phyloP scores from a whole-genome alignment of 2,113 vertebrate species.

The Chaetodon auriga region DNA sequence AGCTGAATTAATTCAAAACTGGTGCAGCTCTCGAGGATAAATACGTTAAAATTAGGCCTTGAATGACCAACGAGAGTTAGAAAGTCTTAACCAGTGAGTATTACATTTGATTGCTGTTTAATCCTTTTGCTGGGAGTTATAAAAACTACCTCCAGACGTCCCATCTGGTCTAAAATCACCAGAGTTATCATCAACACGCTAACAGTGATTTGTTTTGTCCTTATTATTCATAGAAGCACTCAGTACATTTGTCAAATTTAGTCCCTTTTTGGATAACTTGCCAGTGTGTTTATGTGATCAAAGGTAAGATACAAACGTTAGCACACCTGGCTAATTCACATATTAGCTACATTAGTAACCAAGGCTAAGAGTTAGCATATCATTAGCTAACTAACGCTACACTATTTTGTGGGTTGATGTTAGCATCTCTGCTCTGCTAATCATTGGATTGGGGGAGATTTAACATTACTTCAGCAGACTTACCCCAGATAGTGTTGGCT shows the following conservation, averaged over 20 bases:
- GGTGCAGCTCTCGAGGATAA: constrained; percentile 14
- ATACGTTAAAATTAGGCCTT: constrained; percentile 8
- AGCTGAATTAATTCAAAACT: constrained; percentile 16
- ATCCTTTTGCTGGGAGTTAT: constrained; percentile 39
- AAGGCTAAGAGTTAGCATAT: not conserved
- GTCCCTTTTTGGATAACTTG: no score
- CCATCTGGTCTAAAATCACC: not conserved
- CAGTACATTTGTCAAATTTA: not conserved
- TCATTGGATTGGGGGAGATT: no score
- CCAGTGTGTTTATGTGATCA: not conserved
- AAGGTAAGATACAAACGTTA: not conserved
- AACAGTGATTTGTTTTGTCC: not conserved
- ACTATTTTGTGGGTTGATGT: not conserved
- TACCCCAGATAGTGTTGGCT: no score
- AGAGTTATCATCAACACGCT: not conserved
- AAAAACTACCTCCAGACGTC: not conserved
- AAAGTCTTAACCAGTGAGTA: not conserved
- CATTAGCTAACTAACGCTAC: not conserved
- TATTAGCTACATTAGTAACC: not conserved
- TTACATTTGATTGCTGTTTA: not conserved
- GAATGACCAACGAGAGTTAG: constrained; percentile 12
- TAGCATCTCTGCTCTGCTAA: not conserved
- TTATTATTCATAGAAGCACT: not conserved
- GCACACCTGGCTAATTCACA: not conserved
- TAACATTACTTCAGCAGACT: no score